Base-by-base conservation (phyloP, 2,888 invertebrate species). In the Osedax fenrisi region DNA sequence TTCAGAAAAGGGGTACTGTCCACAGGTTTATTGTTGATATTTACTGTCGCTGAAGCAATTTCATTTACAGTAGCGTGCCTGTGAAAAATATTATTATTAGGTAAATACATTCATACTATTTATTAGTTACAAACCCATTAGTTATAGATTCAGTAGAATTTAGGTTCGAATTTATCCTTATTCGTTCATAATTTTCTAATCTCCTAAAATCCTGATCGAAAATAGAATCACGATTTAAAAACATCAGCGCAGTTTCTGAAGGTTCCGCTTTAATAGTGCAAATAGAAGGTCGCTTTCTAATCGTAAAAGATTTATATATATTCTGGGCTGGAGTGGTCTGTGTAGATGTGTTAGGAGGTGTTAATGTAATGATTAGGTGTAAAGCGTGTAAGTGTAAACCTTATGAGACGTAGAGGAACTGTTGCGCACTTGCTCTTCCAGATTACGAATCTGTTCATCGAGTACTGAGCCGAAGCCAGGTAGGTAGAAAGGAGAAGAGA, bases 191-290 rank as follows among this genome's bases (percentile, higher is more conserved):
- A 41, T 41, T 41, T 41, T 77, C 77, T 76, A 96, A 87, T 41
- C 96, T 88, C 85, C 94, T 93, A 61, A 91, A 89, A 84, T 96
- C 96, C 84, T 95, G 95, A 83, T 96, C 96, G 85, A 96, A 95
- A 73, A 96, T 84, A 62, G 93, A 94, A 78, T 91, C 90, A 84
- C 92, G 92, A 2, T 94, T 92, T 81, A 95, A 87, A 80, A 96
- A 88, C 25, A 92, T 92, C 81, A 92, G 91, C 59, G 94, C 91
- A 81, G 95, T 94, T 80, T 94, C 94, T 25, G 94, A 94, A 0
- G 94, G 94, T 83, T 94, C 92, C 76, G 91, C 88, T 81, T 90
- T 80, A 10, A 68, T 25, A 68, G n/a, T 24, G 5, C 22, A 68
- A 68, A 3, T 25, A 3, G 10, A 3, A 25, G 69, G 17, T 41